These are phyloP conservation scores for Entomobrya proxima DNA, from an alignment of 2,888 invertebrate species.

Conservation along the genomic window DNA sequence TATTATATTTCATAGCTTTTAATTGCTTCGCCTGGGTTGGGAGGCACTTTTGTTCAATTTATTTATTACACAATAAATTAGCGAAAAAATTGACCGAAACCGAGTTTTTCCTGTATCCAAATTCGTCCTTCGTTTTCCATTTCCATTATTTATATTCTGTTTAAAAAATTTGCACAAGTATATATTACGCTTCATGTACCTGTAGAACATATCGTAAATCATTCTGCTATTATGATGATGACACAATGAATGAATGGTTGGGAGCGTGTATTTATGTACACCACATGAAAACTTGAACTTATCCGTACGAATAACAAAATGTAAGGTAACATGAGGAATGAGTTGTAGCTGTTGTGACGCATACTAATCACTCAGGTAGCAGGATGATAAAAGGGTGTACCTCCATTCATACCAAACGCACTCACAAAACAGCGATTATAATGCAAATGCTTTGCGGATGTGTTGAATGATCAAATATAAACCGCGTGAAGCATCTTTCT, in stretches of 20 bases:
- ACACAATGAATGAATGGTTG: neutral
- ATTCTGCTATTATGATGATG: constrained; percentile 10
- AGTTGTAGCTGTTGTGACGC: constrained; percentile 66
- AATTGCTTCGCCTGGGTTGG: too few species aligned
- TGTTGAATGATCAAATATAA: constrained; percentile 70
- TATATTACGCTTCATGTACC: neutral
- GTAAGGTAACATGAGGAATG: constrained; percentile 57
- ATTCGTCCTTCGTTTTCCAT: neutral
- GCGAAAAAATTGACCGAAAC: neutral
- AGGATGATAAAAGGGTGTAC: constrained; percentile 44
- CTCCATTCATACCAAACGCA: constrained; percentile 54
- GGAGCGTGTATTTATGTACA: too few species aligned
- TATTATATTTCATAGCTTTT: too few species aligned
- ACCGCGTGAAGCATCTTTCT: constrained; percentile 71
- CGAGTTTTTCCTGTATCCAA: neutral
- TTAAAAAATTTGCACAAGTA: neutral
- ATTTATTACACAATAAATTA: neutral
- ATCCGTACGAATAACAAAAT: too few species aligned
- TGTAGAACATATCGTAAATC: constrained; percentile 58
- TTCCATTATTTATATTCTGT: neutral
- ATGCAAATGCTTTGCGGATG: constrained; percentile 71
- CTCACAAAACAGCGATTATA: constrained; percentile 61
- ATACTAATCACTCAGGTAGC: constrained; percentile 64
- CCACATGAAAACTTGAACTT: too few species aligned
- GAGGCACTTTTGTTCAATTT: neutral